Evolutionary conservation across 2,888 invertebrate genomes (phyloP).

Genomic region (Heliconius sara): DNA sequence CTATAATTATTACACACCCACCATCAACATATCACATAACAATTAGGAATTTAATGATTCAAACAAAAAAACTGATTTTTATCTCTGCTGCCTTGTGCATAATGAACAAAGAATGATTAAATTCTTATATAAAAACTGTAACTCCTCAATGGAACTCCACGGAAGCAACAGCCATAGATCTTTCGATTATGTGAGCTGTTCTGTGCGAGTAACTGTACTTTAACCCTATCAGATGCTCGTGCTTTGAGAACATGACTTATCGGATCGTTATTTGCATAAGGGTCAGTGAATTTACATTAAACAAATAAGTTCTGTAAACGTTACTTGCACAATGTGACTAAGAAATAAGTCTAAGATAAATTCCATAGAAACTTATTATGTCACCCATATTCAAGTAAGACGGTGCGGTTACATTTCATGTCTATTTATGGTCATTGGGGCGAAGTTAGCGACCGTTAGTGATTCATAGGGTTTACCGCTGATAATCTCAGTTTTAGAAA

Average conservation of each 20-base stretch:
- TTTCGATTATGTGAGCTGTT: constrained; percentile 19
- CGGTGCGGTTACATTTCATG: constrained; percentile 54
- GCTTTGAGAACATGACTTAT: constrained; percentile 34
- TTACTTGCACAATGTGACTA: constrained; percentile 27
- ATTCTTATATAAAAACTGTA: constrained; percentile 16
- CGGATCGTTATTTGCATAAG: constrained; percentile 33
- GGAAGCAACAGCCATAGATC: constrained; percentile 39
- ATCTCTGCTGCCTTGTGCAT: neutral
- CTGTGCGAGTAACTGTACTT: constrained; percentile 28
- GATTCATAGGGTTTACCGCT: constrained; percentile 46
- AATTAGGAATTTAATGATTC: constrained; percentile 46
- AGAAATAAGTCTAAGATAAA: constrained; percentile 11
- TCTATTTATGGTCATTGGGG: constrained; percentile 56
- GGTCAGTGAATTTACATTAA: constrained; percentile 34
- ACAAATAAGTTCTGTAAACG: constrained; percentile 22
- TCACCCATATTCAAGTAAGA: constrained; percentile 22
- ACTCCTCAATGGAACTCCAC: constrained; percentile 46
- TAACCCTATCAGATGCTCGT: constrained; percentile 41
- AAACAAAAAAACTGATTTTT: neutral
- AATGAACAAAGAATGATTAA: neutral
- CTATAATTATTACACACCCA: constrained; percentile 47
- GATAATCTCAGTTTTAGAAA: constrained; percentile 41
- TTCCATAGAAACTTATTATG: constrained; percentile 30
- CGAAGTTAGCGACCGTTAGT: constrained; percentile 45
- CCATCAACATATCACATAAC: constrained; percentile 68